A percentile compares a stretch with the other conserved stretches of the same genome.
Evolutionary conservation across 2,113 vertebrate genomes (phyloP).

Genomic region (Nasalis larvatus): DNA sequence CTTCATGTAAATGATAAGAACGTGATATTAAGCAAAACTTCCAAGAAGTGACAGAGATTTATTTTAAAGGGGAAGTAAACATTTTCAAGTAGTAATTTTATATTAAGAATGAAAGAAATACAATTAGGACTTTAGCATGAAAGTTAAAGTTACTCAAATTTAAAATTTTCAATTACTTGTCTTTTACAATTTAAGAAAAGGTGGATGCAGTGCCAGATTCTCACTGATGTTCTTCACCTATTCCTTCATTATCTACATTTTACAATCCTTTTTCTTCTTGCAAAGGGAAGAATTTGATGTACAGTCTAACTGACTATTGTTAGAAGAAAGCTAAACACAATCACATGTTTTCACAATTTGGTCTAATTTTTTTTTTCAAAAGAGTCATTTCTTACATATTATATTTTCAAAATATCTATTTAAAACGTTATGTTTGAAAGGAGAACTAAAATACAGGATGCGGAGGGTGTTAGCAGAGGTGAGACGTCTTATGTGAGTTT

Average conservation of each 20-base stretch:
- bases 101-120: not conserved
- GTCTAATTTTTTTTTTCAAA: not conserved
- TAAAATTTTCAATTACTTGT: too few species aligned
- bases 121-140: not conserved
- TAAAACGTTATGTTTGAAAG: not conserved
- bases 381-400: not conserved
- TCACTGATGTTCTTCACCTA: too few species aligned
- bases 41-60: not conserved
- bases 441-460: not conserved
- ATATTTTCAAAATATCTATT: not conserved
- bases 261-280: too few species aligned
- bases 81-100: not conserved
- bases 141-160: not conserved
- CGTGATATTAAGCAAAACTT: not conserved
- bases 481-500: not conserved
- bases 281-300: too few species aligned
- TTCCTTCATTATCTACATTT: too few species aligned
- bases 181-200: too few species aligned
- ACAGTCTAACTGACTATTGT: too few species aligned
- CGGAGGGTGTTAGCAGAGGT: not conserved
- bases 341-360: not conserved
- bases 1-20: not conserved
- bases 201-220: too few species aligned
- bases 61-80: not conserved
- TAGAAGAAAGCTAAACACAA: not conserved